These are phyloP conservation scores for Hirtodrosophila alboralis DNA, from an alignment of 2,888 invertebrate genomes.

Conservation along the genomic window DNA sequence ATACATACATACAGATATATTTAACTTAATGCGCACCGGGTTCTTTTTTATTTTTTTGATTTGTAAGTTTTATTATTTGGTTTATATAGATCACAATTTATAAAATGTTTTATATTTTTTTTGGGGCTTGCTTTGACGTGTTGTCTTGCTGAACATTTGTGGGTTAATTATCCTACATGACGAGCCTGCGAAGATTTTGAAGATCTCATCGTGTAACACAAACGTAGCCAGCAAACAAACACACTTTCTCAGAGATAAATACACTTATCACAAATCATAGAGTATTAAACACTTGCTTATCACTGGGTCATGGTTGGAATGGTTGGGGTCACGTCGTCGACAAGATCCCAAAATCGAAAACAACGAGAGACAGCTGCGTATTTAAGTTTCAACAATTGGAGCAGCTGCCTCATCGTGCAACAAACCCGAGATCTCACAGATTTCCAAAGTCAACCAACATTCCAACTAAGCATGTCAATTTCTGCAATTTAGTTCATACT, in stretches of 20 bases:
- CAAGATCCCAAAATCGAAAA: conserved; percentile 84
- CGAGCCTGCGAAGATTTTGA: conserved; percentile 3
- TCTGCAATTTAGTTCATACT: conserved; percentile 1
- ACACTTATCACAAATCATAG: conserved; percentile 35
- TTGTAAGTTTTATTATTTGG: too few relatives aligned
- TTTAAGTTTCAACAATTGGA: conserved; percentile 35
- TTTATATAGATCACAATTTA: too few relatives aligned
- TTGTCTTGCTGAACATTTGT: conserved; percentile 80
- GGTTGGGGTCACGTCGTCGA: conserved; percentile 68
- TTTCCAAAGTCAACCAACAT: conserved; percentile 42
- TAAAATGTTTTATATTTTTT: too few relatives aligned
- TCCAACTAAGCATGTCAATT: conserved; percentile 1
- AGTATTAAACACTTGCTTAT: conserved; percentile 31
- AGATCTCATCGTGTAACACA: conserved; percentile 59
- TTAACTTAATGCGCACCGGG: conserved; percentile 5
- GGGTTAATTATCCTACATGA: conserved; percentile 58
- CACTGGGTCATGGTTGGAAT: conserved; percentile 27
- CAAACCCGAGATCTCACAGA: conserved; percentile 83
- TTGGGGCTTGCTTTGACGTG: conserved; percentile 74
- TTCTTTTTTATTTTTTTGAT: conserved; percentile 21
- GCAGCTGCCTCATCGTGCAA: conserved; percentile 83
- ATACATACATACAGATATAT: conserved; percentile 1
- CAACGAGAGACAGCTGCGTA: conserved; percentile 83
- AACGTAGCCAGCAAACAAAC: conserved; percentile 80
- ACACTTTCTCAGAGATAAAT: conserved; percentile 68